Conservation (phyloP, 2,113 vertebrate species). For the Pomatorhinus ruficollis region DNA sequence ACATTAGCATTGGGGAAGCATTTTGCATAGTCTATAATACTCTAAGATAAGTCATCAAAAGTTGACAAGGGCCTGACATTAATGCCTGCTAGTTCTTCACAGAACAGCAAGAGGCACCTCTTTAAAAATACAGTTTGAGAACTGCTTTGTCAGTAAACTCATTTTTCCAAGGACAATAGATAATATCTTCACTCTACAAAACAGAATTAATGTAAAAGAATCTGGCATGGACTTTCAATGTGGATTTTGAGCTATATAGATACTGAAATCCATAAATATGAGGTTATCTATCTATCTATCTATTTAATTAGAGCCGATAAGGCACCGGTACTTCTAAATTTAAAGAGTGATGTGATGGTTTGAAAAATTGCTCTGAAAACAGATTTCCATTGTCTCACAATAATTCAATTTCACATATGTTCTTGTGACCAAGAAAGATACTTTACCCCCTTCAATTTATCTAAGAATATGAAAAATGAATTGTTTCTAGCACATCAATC, state of each 20-base stretch:
- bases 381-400: neutral
- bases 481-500: neutral
- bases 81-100: neutral
- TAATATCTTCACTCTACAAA: neutral
- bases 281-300: neutral
- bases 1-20: neutral
- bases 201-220: neutral
- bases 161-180: neutral
- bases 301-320: neutral
- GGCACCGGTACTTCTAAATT: rapidly evolving
- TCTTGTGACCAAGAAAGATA: neutral
- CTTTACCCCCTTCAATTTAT: neutral
- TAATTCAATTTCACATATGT: neutral
- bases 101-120: neutral
- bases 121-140: neutral
- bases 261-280: neutral
- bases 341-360: neutral
- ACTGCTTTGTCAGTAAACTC: neutral
- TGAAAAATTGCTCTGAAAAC: neutral
- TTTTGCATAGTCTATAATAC: neutral
- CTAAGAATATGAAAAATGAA: neutral
- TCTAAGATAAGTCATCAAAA: neutral
- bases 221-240: rapidly evolving
- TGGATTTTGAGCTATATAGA: neutral
- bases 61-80: neutral